Conservation (phyloP, 2,888 invertebrate genomes). For the Chrysomela aeneicollis region DNA sequence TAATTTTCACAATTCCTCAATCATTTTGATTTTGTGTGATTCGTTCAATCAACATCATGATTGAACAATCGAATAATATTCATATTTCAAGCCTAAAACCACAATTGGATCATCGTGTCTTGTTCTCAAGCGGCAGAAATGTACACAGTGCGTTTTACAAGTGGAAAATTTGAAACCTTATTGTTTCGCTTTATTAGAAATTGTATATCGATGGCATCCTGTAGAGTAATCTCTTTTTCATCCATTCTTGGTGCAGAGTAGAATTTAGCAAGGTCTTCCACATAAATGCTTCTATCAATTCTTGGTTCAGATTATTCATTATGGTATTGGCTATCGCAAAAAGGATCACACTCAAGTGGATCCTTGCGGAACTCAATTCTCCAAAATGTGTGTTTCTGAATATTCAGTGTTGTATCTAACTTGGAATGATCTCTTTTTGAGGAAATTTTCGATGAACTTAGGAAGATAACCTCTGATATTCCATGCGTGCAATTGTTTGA, state of each 20-base stretch:
- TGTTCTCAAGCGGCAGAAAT: slow-evolving; percentile 15
- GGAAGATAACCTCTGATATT: slow-evolving; percentile 31
- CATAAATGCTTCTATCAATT: slow-evolving; percentile 9
- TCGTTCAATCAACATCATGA: too few relatives aligned
- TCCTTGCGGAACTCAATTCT: slow-evolving; percentile 38
- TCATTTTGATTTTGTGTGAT: too few relatives aligned
- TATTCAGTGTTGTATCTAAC: slow-evolving; percentile 1
- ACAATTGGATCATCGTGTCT: slow-evolving; percentile 14
- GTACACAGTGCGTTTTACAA: slow-evolving; percentile 3
- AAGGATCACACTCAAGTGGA: slow-evolving; percentile 32
- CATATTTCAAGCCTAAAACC: too few relatives aligned
- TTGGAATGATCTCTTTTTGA: slow-evolving; percentile 15
- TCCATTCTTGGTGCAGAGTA: too few relatives aligned
- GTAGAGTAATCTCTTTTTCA: background rate
- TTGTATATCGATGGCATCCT: slow-evolving; percentile 15
- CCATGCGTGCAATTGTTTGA: slow-evolving; percentile 28
- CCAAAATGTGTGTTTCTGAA: slow-evolving; percentile 10
- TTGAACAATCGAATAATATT: too few relatives aligned
- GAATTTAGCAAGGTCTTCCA: slow-evolving; percentile 26
- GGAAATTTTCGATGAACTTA: slow-evolving; percentile 16
- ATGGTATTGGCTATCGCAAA: slow-evolving; percentile 32
- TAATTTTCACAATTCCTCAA: too few relatives aligned
- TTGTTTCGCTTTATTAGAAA: background rate
- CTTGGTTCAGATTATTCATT: slow-evolving; percentile 6
- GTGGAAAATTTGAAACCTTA: slow-evolving; percentile 10